Evolutionary conservation across 2,797 vertebrate species (phyloP).

Genomic region (Gymnoscopelus microlampas): DNA sequence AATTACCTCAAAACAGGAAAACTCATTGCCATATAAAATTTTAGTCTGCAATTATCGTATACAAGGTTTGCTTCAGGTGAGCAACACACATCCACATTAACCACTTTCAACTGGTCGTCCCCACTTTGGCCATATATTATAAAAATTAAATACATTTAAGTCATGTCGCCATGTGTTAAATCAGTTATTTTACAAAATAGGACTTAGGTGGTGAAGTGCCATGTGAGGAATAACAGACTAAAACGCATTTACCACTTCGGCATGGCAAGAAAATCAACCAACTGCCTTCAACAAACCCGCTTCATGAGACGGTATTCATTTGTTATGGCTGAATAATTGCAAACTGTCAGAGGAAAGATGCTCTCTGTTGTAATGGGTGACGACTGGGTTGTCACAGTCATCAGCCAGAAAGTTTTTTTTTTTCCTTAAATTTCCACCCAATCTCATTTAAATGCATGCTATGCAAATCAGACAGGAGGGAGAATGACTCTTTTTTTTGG

Average conservation of each 20-base stretch:
- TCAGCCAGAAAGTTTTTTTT: neutral
- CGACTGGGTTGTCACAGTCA: neutral
- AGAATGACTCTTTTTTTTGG: conserved; percentile 7
- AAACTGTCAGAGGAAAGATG: neutral
- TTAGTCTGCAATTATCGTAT: too few species aligned
- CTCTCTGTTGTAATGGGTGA: neutral
- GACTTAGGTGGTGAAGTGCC: neutral
- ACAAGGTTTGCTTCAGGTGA: too few species aligned
- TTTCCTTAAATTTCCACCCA: neutral
- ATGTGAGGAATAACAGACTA: neutral
- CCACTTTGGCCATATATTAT: too few species aligned
- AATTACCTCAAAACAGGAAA: too few species aligned
- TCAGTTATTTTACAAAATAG: neutral
- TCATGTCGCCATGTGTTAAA: too few species aligned
- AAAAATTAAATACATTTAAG: too few species aligned
- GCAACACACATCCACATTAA: too few species aligned
- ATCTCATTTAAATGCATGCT: conserved; percentile 46
- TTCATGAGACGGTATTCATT: neutral
- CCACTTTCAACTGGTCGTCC: too few species aligned
- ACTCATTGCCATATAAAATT: too few species aligned
- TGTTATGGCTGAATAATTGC: conserved; percentile 6
- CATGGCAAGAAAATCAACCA: neutral
- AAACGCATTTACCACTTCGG: neutral
- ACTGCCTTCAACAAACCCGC: neutral
- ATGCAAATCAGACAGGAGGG: conserved; percentile 6